These are phyloP conservation scores for Artemia franciscana DNA, from an alignment of 1,140 invertebrate genomes.

Conservation along the genomic window DNA sequence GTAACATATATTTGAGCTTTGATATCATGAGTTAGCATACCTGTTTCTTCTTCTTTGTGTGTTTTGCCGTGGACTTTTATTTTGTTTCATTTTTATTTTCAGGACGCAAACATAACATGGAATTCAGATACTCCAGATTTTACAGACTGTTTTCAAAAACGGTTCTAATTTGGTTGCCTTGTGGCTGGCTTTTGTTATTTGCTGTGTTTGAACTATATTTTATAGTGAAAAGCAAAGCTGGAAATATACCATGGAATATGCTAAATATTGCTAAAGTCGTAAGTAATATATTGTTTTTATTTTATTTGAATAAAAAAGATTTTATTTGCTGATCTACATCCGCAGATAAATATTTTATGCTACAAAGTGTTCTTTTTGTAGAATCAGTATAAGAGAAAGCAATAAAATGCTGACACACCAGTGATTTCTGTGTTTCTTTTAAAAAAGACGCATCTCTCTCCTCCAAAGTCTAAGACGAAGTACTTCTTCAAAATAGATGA, in stretches of 20 bases:
- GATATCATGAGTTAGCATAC: too few relatives aligned
- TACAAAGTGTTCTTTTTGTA: too few relatives aligned
- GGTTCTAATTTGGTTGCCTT: constrained; percentile 61
- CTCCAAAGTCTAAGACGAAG: constrained; percentile 24
- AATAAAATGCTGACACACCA: too few relatives aligned
- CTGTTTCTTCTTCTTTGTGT: too few relatives aligned
- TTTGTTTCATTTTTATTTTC: constrained; percentile 15
- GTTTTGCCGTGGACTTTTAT: too few relatives aligned
- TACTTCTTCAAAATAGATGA: constrained; percentile 30
- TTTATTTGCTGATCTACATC: too few relatives aligned
- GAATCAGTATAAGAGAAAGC: too few relatives aligned
- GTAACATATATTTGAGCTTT: too few relatives aligned
- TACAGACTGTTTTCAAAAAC: constrained; percentile 69
- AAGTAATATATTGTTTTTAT: constrained; percentile 18
- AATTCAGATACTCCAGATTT: constrained; percentile 53
- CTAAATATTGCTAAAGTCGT: constrained; percentile 53
- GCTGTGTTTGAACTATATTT: constrained; percentile 49
- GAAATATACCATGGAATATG: constrained; percentile 54
- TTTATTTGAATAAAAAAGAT: constrained; percentile 11
- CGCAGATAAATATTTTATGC: too few relatives aligned
- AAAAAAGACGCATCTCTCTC: constrained; percentile 12
- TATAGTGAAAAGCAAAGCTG: constrained; percentile 43
- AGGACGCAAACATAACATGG: constrained; percentile 52
- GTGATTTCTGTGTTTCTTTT: constrained; percentile 10
- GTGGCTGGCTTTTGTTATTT: constrained; percentile 54